Evolutionary conservation across 2,797 vertebrate species (phyloP).

Genomic region (Spinus pinus): DNA sequence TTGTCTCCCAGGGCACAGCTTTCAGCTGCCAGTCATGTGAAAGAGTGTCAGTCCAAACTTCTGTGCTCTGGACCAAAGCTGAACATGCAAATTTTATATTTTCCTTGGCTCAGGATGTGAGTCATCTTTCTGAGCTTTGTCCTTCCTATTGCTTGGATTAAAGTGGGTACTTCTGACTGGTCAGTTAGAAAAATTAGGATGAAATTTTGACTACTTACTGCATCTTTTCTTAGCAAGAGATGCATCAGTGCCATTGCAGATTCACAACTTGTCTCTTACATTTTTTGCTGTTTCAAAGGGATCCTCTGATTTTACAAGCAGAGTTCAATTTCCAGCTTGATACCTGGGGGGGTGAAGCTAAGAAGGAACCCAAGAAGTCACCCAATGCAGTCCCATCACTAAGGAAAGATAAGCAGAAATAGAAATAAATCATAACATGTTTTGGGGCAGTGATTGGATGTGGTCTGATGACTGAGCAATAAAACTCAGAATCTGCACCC

Average conservation of each 20-base stretch:
- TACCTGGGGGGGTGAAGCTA: fast-evolving
- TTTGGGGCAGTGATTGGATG: fast-evolving
- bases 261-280: neutral
- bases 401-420: neutral
- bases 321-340: neutral
- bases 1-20: neutral
- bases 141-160: neutral
- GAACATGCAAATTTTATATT: neutral
- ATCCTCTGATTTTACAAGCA: neutral
- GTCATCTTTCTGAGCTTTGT: neutral
- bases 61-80: neutral
- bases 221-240: neutral
- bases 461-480: neutral
- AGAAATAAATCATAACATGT: neutral
- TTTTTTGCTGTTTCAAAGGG: neutral
- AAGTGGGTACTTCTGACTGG: neutral
- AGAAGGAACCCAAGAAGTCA: neutral
- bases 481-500: neutral
- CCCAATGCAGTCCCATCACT: fast-evolving
- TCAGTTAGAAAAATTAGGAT: neutral
- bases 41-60: neutral
- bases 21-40: neutral
- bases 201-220: neutral
- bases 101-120: neutral
- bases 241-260: fast-evolving